These are phyloP conservation scores for Bombus sibiricus DNA, from an alignment of 1,140 invertebrate genomes.

Conservation along the genomic window DNA sequence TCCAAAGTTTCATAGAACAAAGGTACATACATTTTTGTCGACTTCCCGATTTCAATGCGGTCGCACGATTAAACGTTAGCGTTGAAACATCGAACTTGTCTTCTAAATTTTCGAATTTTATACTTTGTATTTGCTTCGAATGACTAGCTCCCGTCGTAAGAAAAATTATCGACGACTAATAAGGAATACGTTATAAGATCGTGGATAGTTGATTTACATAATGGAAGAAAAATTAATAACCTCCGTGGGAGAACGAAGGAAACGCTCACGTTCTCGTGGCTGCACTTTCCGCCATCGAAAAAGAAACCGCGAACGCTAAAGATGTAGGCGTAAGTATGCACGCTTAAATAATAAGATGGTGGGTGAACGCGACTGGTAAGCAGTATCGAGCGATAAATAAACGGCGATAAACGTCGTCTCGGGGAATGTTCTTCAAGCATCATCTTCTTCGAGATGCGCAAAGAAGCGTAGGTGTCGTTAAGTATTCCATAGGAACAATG, in stretches of 20 bases:
- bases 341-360: constrained; percentile 49
- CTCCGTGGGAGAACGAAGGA: not conserved
- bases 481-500: constrained; percentile 58
- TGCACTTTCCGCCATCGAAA: not conserved
- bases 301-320: not conserved
- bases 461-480: constrained; percentile 49
- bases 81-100: no score
- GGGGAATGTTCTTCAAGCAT: constrained; percentile 42
- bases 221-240: not conserved
- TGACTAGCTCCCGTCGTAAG: no score
- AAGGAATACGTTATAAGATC: no score
- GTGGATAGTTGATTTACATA: not conserved
- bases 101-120: no score
- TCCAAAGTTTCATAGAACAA: no score
- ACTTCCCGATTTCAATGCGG: no score
- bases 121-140: no score
- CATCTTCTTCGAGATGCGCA: constrained; percentile 36
- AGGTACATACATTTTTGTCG: no score
- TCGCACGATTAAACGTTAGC: no score
- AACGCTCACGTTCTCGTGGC: not conserved
- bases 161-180: no score
- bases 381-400: constrained; percentile 44
- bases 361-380: constrained; percentile 43
- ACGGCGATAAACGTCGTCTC: constrained; percentile 52
- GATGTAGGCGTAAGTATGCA: constrained; percentile 33